Base-by-base conservation (phyloP, 2,888 invertebrate genomes). In the Antheraea assamensis region DNA sequence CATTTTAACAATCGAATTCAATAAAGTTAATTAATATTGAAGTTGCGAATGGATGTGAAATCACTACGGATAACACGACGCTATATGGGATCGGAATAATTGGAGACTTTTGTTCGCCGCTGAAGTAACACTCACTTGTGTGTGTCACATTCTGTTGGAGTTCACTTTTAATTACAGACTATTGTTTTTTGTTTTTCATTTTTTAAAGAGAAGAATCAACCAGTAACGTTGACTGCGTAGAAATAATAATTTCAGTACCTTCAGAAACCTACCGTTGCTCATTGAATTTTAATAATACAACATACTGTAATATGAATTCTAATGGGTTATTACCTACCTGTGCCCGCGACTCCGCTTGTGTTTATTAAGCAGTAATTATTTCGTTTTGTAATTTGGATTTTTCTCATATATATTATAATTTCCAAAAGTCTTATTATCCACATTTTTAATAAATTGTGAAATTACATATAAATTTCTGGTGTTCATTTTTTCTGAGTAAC, bases 61-160 rank as follows among this genome's bases (percentile, higher is more conserved):
- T 35, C 24, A 70, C 42, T n/a, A 52, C 61, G 64, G n/a, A 77
- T 77, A 74, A 61, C 75, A 75, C 75, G 75, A 76, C 73, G 76
- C 78, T 77, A 79, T 80, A 58, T 71, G 71, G 31, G 27, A 61
- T 71, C 47, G 52, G 81, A 78, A 81, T 88, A 87, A 88, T 88
- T 89, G 87, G 82, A 83, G 80, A 77, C 80, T 85, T 85, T 86
- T 88, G 85, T 87, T 83, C 80, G 74, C 73, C 76, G 72, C 78
- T 76, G 77, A 80, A 85, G 83, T 81, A 83, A 74, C 74, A 79
- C 76, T 78, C 80, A 76, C 81, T 75, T 75, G 78, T 79, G 75
- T 75, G 78, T 79, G 75, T 77, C 73, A 77, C 73, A 77, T 61
- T 52, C 66, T 76, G 75, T 71, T 76, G 78, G 78, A 78, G 77